Evolutionary conservation across 2,113 vertebrate genomes (phyloP), one percentile per base, ranked within the genome.

Genomic region (Sceloporus undulatus): DNA sequence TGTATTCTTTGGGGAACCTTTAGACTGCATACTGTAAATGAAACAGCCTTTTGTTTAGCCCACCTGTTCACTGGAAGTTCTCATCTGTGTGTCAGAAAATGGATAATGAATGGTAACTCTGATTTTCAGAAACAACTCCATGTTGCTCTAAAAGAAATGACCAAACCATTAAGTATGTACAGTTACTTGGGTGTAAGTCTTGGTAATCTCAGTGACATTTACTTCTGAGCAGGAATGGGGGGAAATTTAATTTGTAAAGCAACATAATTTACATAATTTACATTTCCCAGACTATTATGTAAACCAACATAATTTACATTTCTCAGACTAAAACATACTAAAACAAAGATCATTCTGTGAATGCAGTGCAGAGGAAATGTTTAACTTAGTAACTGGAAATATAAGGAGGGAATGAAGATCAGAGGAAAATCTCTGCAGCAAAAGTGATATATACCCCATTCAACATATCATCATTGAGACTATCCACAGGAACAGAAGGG

Each of bases 61-160:
- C 19, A 1, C 71, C 88, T 78, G 76, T 1, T 88, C 59, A 1
- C 76, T 93, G 81, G 27, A 83, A 66, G 62, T 82, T 83, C 48
- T 79, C 70, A 52, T 0, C 1, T 23, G 3, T 84, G 66, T 66
- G 2, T 71, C 82, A 27, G 21, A 78, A 16, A 0, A 0, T 79
- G 56, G 82, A 90, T 91, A 81, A 86, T 85, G 1, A 52, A 82
- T 70, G 19, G 52, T 21, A 84, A 66, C 4, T 90, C 84, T 88
- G 75, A 90, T 76, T 79, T 94, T 93, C 76, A 92, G 68, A 79
- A 5, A 78, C 79, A 85, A 9, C 90, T 86, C 85, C 90, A 40
- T 81, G 86, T 62, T 73, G 82, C 59, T 21, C 78, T 80, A 18
- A 18, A 48, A n/a, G 79, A 79, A 87, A 90, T 76, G 2, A 23